Base-by-base conservation (phyloP, 1,140 invertebrate species). In the Cepaea nemoralis region DNA sequence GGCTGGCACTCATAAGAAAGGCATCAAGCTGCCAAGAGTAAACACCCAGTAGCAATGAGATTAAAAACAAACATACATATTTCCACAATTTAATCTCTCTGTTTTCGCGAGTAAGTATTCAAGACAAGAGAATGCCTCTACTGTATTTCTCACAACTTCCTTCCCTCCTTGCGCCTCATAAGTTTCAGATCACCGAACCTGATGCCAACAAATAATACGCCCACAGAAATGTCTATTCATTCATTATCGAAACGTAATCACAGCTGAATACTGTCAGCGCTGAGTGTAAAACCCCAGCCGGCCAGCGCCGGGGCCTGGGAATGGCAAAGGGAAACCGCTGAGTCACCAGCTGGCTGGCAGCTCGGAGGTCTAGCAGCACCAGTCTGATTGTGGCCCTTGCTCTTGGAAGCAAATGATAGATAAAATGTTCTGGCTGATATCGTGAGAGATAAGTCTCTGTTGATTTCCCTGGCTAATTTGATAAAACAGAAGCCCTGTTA, bases 181-280 rank as follows among this genome's bases (percentile, higher is more conserved):
- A 55, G 22, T 14, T 14, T 55, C 50, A 55, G 50, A 55, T 14
- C 8, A 55, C 50, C 50, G 50, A 55, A 55, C 50, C 19, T 24
- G 37, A 39, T 16, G 27, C n/a, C 63, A 6, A 35, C 10, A n/a
- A 66, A 6, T 10, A 35, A 66, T n/a, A 35, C n/a, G 33, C 12
- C 31, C 33, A 12, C 31, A 39, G 27, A 69, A 35, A 69, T 35
- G 37, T 39, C 31, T 14, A 69, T 35, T 37, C 27, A 69, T 35
- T 10, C 33, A 33, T 69, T 69, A 39, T 37, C 66, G 63, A 35
- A 66, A 45, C 63, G 33, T n/a, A 66, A 66, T n/a, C n/a, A 66
- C 63, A 69, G 27, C 31, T 12, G 37, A 8, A 69, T n/a, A 16
- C 66, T 6, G 27, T 16, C n/a, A 66, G n/a, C 35, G 66, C 19